These are phyloP conservation scores for Sebastolobus alascanus DNA, from an alignment of 2,797 vertebrate genomes.

Conservation along the genomic window DNA sequence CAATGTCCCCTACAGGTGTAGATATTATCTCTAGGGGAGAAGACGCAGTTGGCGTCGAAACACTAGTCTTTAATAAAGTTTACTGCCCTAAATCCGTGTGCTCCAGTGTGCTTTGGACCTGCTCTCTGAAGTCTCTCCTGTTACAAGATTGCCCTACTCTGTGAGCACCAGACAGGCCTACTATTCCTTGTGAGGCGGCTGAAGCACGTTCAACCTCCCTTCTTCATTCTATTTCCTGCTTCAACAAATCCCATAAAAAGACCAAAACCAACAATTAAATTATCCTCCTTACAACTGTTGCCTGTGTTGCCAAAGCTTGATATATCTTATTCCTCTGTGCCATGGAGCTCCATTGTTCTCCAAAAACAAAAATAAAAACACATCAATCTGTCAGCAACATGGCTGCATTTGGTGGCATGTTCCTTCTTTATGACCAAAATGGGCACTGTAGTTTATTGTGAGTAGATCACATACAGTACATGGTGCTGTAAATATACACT, in stretches of 20 bases:
- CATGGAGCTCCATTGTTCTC: background rate
- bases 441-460: background rate
- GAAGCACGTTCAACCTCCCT: no score
- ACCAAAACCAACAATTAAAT: background rate
- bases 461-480: background rate
- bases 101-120: no score
- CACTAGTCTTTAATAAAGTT: no score
- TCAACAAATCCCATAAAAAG: conserved; percentile 9
- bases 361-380: background rate
- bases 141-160: no score
- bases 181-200: no score
- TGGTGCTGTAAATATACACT: background rate
- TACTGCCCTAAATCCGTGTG: no score
- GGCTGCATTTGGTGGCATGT: background rate
- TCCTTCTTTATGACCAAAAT: background rate
- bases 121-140: no score
- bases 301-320: background rate
- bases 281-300: background rate
- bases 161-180: no score
- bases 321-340: background rate
- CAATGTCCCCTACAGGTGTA: no score
- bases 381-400: background rate
- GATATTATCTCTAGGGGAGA: no score
- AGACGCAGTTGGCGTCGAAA: no score
- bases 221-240: background rate